These are phyloP conservation scores for Temnothorax unifasciatus DNA, from an alignment of 2,888 invertebrate genomes.

Conservation along the genomic window DNA sequence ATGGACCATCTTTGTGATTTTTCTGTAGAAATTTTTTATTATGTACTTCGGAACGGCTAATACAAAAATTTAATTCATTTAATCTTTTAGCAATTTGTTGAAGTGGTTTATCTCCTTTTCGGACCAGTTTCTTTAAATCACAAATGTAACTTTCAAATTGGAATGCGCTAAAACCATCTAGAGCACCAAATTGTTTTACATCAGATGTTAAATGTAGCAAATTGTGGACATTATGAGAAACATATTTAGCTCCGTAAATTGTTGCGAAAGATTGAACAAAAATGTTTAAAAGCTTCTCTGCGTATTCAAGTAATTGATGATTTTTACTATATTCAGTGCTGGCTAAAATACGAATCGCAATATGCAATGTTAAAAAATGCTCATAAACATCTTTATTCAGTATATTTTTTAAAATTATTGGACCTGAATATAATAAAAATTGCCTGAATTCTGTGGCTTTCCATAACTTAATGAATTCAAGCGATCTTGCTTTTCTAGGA, in stretches of 20 bases:
- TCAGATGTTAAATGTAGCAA: neutral
- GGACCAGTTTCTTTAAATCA: neutral
- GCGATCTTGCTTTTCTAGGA: neutral
- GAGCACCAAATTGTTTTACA: neutral
- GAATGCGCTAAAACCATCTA: neutral
- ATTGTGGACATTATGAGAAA: conserved; percentile 15
- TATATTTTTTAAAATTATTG: neutral
- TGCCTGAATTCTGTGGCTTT: conserved; percentile 16
- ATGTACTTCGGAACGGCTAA: too few relatives aligned
- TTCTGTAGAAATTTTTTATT: too few relatives aligned
- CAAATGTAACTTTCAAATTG: neutral
- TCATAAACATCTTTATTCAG: neutral
- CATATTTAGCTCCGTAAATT: neutral
- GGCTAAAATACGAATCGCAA: neutral
- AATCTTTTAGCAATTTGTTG: neutral
- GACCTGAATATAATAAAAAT: neutral
- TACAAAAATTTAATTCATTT: too few relatives aligned
- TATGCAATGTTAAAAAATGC: neutral
- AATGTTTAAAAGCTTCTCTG: conserved; percentile 20
- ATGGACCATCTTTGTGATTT: too few relatives aligned
- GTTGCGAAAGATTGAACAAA: neutral
- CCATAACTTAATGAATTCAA: neutral
- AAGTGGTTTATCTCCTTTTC: conserved; percentile 13
- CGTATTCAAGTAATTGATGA: neutral
- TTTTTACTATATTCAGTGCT: conserved; percentile 1